Conservation (phyloP, 1,140 invertebrate genomes). For the Tetramorium parvispinum region DNA sequence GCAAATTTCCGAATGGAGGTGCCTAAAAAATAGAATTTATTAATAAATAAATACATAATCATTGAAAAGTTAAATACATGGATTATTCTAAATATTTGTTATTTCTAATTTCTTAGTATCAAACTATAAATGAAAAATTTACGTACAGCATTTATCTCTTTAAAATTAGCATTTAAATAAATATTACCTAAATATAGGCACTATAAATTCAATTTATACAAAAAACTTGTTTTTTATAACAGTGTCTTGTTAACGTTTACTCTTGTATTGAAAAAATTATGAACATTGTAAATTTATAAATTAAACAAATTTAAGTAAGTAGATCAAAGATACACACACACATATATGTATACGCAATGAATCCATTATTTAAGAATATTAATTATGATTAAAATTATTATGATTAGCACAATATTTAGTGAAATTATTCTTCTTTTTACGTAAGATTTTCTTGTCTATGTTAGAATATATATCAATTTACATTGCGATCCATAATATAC, state of each 20-base stretch:
- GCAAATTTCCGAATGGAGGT: conserved; percentile 21
- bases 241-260: not conserved
- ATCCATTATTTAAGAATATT: not conserved
- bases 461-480: conserved; percentile 9
- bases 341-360: not conserved
- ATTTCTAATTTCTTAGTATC: too few species aligned
- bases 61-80: not conserved
- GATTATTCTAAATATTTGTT: not conserved
- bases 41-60: not conserved
- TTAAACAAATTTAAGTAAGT: not conserved
- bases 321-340: not conserved
- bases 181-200: too few species aligned
- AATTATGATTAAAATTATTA: not conserved
- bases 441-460: not conserved
- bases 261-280: not conserved
- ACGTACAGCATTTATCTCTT: not conserved
- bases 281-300: not conserved
- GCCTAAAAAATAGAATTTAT: conserved; percentile 20
- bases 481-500: conserved; percentile 20
- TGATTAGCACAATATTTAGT: not conserved
- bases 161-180: not conserved
- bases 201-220: not conserved
- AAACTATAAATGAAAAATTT: too few species aligned
- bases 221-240: not conserved
- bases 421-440: not conserved